These are phyloP conservation scores for Galeruca laticollis DNA, from an alignment of 2,888 invertebrate species.

Conservation along the genomic window DNA sequence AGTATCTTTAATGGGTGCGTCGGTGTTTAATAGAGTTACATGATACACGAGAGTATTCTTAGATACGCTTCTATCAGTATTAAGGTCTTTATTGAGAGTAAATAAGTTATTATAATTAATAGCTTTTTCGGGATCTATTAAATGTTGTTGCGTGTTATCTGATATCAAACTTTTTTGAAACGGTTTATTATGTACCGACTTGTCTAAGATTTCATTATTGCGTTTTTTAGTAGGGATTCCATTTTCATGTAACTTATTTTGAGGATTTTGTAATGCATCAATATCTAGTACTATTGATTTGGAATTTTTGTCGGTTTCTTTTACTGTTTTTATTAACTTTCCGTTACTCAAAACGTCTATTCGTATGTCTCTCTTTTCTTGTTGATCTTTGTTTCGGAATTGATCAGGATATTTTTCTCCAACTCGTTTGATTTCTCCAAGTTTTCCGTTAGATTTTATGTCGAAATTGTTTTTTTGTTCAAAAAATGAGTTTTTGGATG, in stretches of 20 bases:
- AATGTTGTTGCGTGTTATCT: conserved; percentile 17
- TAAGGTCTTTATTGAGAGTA: conserved; percentile 45
- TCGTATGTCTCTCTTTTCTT: conserved; percentile 41
- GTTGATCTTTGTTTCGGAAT: conserved; percentile 28
- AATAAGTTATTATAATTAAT: conserved; percentile 45
- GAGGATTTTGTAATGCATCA: conserved; percentile 17
- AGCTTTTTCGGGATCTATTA: conserved; percentile 16
- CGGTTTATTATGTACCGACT: neutral
- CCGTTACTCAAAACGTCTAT: conserved; percentile 52
- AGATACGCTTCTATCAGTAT: conserved; percentile 44
- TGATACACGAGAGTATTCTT: conserved; percentile 39
- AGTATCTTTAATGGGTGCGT: conserved; percentile 7
- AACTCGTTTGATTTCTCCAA: conserved; percentile 44
- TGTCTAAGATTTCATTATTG: neutral
- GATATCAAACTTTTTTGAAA: conserved; percentile 18
- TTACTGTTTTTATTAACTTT: conserved; percentile 50
- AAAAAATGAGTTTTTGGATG: conserved; percentile 36
- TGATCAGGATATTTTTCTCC: conserved; percentile 46
- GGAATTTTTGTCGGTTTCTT: conserved; percentile 46
- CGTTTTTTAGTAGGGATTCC: neutral
- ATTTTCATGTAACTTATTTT: neutral
- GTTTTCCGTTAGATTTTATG: conserved; percentile 41
- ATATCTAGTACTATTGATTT: conserved; percentile 52
- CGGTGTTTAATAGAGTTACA: conserved; percentile 34
- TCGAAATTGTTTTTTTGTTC: conserved; percentile 34